Evolutionary conservation across 2,797 vertebrate species (phyloP), one percentile per base, ranked within the genome.

Genomic region (Argentina silus): DNA sequence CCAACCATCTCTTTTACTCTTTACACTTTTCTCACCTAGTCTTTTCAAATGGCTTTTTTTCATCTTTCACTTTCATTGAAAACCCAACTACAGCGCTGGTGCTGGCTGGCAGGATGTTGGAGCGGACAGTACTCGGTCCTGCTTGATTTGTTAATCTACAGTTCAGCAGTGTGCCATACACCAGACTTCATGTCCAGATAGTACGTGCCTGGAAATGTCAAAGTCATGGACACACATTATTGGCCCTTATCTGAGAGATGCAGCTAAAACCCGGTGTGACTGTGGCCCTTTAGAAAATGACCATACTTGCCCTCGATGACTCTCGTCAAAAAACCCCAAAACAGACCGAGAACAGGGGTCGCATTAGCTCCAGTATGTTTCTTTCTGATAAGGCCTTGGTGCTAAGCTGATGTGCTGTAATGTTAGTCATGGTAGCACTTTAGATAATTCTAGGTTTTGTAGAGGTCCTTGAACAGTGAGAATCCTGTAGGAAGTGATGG

Each of bases 331-430:
- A 62, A 21, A 63, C 85, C 82, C 79, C 75, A 72, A 0, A 72
- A 59, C 75, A 27, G 45, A 77, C 73, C 84, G 87, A 86, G 69
- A 2, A 78, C 76, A 85, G 78, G 74, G 76, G 79, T 90, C 12
- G 87, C 87, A 86, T 85, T 79, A 80, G 82, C 74, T 65, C 7
- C 5, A 59, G 69, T 82, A 75, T 86, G 88, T 87, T 27, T 82
- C 81, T 82, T 70, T 72, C 57, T 65, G 91, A 92, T 90, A 89
- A 90, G 82, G 47, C 79, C 63, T 65, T 60, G 42, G 76, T 85
- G 69, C 72, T 56, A 70, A 59, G 53, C 75, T 85, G 73, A 85
- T 86, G 76, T 72, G 78, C 75, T 81, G 27, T 78, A 73, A 74
- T 78, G 76, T 83, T 72, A 75, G 75, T 72, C 75, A 74, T 73